Conservation (phyloP, 2,113 vertebrate species). For the Formicarius rufipectus region DNA sequence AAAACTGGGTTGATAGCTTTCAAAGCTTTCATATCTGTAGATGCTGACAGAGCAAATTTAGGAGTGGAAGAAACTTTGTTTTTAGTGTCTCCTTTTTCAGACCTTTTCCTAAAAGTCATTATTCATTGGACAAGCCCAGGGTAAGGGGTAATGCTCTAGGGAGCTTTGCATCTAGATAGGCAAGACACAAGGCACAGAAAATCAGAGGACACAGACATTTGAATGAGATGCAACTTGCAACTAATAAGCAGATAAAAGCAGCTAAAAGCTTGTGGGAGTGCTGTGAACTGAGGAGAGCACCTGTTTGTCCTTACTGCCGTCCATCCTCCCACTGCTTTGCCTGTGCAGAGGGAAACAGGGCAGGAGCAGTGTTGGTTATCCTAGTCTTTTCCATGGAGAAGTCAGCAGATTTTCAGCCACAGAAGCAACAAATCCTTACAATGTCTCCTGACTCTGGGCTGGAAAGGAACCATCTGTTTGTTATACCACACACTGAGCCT, state of each 20-base stretch:
- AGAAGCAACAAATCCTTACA: neutral
- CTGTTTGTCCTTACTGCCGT: neutral
- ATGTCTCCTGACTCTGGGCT: neutral
- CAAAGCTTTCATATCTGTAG: neutral
- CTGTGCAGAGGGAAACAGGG: neutral
- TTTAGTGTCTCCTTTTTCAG: neutral
- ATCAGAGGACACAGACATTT: neutral
- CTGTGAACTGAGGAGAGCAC: neutral
- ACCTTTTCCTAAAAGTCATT: neutral
- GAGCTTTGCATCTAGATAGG: neutral
- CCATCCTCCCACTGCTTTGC: neutral
- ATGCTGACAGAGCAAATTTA: neutral
- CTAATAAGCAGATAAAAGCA: neutral
- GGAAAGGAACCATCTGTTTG: constrained; percentile 11
- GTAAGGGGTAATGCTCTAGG: neutral
- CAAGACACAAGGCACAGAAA: neutral
- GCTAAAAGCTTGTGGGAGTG: neutral
- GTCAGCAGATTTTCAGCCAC: neutral
- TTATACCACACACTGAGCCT: neutral
- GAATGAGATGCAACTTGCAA: neutral
- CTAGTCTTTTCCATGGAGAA: neutral
- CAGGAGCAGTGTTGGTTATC: neutral
- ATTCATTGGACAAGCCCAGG: neutral
- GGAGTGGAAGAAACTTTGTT: neutral
- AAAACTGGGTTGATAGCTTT: neutral